Percentiles rank a stretch among this genome's conserved stretches.
These are phyloP conservation scores for Pachypanchax playfairii DNA, from an alignment of 2,113 vertebrate species.

Conservation along the genomic window DNA sequence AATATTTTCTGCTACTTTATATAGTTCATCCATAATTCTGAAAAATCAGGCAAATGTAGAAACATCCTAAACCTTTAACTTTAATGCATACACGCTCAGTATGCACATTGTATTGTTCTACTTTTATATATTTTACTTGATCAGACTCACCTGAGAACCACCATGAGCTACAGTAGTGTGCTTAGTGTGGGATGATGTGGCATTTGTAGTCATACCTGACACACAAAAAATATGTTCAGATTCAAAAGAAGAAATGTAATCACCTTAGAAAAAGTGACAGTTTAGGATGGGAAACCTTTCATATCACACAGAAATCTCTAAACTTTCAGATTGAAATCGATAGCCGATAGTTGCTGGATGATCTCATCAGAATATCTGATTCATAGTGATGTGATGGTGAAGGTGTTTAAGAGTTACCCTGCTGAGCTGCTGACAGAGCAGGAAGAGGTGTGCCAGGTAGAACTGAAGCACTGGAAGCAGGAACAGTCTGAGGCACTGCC, in stretches of 20 bases:
- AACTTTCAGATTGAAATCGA: not conserved
- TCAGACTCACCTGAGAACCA: conserved; percentile 63
- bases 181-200: conserved; percentile 60
- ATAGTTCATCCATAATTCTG: too few relatives aligned
- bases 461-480: conserved; percentile 80
- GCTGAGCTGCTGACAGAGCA: conserved; percentile 74
- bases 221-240: conserved; percentile 23
- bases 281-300: not conserved
- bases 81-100: too few relatives aligned
- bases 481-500: conserved; percentile 78
- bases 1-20: too few relatives aligned
- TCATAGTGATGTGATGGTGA: not conserved
- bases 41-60: too few relatives aligned
- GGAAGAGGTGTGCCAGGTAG: conserved; percentile 78
- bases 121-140: not conserved
- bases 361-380: not conserved
- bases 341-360: too few relatives aligned
- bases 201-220: conserved; percentile 54
- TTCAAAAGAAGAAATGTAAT: not conserved
- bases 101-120: too few relatives aligned
- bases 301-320: not conserved
- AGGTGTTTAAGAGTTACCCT: conserved; percentile 71
- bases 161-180: conserved; percentile 30
- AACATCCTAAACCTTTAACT: too few relatives aligned
- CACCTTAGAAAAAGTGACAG: not conserved